A percentile compares a stretch with the other conserved stretches of the same genome.
phyloP scores from a whole-genome alignment of 1,140 invertebrate species.

The Diorhabda elongata region DNA sequence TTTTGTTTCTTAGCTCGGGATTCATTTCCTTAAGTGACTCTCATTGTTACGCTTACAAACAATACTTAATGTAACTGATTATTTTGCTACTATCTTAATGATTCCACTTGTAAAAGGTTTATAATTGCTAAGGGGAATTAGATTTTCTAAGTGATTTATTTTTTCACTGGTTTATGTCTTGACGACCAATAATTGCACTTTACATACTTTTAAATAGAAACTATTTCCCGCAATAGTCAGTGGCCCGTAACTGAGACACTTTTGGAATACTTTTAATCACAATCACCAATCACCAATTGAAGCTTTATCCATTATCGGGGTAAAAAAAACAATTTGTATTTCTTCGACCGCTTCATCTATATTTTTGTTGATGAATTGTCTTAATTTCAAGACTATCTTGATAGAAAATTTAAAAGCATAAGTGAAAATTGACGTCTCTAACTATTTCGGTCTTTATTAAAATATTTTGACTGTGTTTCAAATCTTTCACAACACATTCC shows the following conservation, averaged over 20 bases:
- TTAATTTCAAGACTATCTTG: too few relatives aligned
- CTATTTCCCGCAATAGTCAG: background rate
- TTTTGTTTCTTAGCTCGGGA: slow-evolving; percentile 21
- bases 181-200: slow-evolving; percentile 9
- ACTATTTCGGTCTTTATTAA: too few relatives aligned
- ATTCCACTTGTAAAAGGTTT: slow-evolving; percentile 14
- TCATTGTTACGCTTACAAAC: slow-evolving; percentile 21
- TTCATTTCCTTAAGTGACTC: slow-evolving; percentile 24
- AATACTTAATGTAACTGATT: slow-evolving; percentile 21
- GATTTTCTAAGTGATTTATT: slow-evolving; percentile 23
- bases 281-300: too few relatives aligned
- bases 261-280: too few relatives aligned
- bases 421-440: too few relatives aligned
- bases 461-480: too few relatives aligned
- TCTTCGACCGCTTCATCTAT: too few relatives aligned
- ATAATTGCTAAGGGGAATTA: slow-evolving; percentile 21
- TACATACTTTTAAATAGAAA: slow-evolving; percentile 1
- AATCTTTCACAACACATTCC: too few relatives aligned
- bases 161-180: slow-evolving; percentile 18
- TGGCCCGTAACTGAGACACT: background rate
- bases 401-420: too few relatives aligned
- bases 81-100: slow-evolving; percentile 19
- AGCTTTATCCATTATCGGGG: too few relatives aligned
- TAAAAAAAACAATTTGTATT: too few relatives aligned
- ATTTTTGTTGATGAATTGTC: too few relatives aligned